Evolutionary conservation across 2,888 invertebrate genomes (phyloP), one percentile per base, ranked within the genome.

Genomic region (Ormyrus pomaceus): DNA sequence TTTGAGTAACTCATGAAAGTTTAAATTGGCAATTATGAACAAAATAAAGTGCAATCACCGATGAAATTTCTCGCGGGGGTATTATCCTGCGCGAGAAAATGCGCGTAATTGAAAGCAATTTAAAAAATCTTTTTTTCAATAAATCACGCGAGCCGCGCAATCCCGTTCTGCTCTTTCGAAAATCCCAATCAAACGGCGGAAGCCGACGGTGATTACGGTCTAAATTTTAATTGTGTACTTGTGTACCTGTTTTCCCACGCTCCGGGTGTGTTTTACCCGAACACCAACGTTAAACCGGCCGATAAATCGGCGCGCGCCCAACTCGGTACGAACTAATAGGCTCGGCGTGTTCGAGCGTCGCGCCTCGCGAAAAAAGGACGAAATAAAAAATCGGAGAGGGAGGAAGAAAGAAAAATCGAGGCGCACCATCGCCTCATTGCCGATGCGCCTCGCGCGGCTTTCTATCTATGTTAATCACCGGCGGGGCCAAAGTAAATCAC

Each of bases 391-490:
- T 13, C 11, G 58, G 48, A 51, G 45, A 45, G 34, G 8, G 6
- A 55, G 34, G 10, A n/a, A 45, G 13, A 19, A n/a, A 71, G 46
- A 71, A 62, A 71, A 77, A 77, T 34, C 50, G 58, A 6, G 64
- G 45, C 68, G 66, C 70, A 64, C 34, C 55, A 19, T 19, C 19
- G 55, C 70, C 69, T 79, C 80, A 72, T 72, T 72, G 71, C 56
- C 68, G 19, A 77, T 77, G 76, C 80, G 45, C 46, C 80, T 76
- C 76, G 62, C 76, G 62, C 51, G 73, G 62, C 66, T 80, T 66
- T 79, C 86, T 86, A 87, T 87, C 86, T 87, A 87, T 86, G 87
- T 87, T 87, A 87, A 87, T 87, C 86, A 86, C 85, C 83, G 83
- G 58, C 56, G 78, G 77, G 86, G 82, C 74, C 82, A 77, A 82